phyloP scores from a whole-genome alignment of 2,888 invertebrate genomes.

The Drosophila differens region DNA sequence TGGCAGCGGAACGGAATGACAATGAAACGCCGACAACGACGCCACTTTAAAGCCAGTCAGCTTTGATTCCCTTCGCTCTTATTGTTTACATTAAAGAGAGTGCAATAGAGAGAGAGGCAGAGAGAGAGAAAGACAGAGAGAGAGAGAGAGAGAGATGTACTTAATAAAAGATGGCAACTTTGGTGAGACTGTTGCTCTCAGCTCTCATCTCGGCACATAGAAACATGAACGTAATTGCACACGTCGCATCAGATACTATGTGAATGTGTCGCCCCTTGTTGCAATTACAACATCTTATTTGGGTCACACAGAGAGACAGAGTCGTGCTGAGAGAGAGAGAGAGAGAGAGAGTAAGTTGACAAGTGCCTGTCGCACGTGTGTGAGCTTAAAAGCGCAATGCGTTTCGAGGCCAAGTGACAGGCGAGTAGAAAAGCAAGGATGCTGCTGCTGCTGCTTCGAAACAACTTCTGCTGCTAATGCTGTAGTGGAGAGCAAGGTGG shows the following conservation, averaged over 20 bases:
- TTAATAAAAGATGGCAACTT: constrained; percentile 22
- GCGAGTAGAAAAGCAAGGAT: constrained; percentile 51
- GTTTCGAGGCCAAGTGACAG: constrained; percentile 78
- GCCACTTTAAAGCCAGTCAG: constrained; percentile 48
- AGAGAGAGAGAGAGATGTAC: not conserved
- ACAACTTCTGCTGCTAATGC: constrained; percentile 45
- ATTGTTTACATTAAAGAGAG: constrained; percentile 56
- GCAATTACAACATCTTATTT: constrained; percentile 81
- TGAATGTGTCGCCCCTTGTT: constrained; percentile 71
- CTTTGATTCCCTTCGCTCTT: constrained; percentile 38
- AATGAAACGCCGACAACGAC: constrained; percentile 46
- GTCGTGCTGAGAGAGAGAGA: constrained; percentile 1
- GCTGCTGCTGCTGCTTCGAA: constrained; percentile 48
- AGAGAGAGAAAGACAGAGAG: constrained; percentile 5
- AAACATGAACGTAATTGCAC: constrained; percentile 63
- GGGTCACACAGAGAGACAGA: constrained; percentile 65
- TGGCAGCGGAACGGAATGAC: constrained; percentile 35
- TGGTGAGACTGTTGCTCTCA: constrained; percentile 48
- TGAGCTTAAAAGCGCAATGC: constrained; percentile 77
- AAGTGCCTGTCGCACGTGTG: constrained; percentile 70
- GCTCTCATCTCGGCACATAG: constrained; percentile 47
- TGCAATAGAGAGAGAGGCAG: constrained; percentile 2
- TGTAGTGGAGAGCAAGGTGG: constrained; percentile 19
- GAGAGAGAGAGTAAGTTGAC: constrained; percentile 48
- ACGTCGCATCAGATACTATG: constrained; percentile 24